Evolutionary conservation across 2,113 vertebrate species (phyloP), one percentile per base, ranked within the genome.

Genomic region (Gorsachius goisagi): DNA sequence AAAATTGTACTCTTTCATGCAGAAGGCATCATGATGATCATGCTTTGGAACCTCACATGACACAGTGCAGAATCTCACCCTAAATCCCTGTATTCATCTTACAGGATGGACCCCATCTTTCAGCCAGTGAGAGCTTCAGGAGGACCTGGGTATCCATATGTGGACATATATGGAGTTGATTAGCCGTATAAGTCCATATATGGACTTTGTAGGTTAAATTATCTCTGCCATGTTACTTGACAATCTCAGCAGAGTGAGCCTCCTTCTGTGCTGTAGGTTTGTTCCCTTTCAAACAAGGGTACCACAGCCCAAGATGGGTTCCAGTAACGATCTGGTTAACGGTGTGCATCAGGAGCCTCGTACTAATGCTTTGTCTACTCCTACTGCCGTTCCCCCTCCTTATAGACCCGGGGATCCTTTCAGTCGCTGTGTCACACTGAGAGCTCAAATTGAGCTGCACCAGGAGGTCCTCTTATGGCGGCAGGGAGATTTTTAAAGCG

Each of bases 321-420:
- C 47, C 28, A 85, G 32, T 32, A 81, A 59, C 1, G 2, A 32
- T 68, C 60, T 56, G 44, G 14, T 76, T 83, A 76, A 52, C 19
- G 30, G 20, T 1, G 0, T 33, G 21, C 11, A 49, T 56, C 52
- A 66, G 35, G 50, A 79, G 10, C 7, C 41, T 87, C 0, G 0
- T n/a, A 71, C 15, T 55, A 78, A 71, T 21, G 20, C 35, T 85
- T 39, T 71, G 37, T 24, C 56, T 85, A 5, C 18, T 82, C 63
- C 37, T 75, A 4, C 69, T 63, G 22, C 47, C 75, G 32, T 55
- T 82, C 8, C 6, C 9, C 1, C 10, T 71, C 19, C 55, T 67
- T 62, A 47, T 2, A 85, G 62, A 81, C 52, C 19, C 55, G 41
- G 39, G 13, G 8, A 73, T 76, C 18, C 44, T 90, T 82, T 83